These are phyloP conservation scores for Hydropsyche tenuis DNA, from an alignment of 1,140 invertebrate species.

Conservation along the genomic window DNA sequence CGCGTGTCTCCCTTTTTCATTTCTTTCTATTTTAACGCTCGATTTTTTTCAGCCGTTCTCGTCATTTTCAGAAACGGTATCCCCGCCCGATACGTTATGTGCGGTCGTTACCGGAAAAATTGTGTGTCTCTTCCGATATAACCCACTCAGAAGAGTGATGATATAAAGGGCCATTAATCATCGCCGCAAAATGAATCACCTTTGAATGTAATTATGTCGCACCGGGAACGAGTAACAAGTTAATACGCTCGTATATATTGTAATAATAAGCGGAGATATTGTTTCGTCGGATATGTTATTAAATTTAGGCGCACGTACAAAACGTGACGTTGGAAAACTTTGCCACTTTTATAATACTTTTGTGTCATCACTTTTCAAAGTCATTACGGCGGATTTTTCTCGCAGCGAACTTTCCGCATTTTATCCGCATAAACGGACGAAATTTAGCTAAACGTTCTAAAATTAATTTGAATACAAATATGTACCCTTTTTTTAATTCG, in stretches of 20 bases:
- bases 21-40: background rate
- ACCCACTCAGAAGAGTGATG: constrained; percentile 4
- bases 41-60: background rate
- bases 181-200: constrained; percentile 8
- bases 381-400: too few relatives aligned
- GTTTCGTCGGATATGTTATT: too few relatives aligned
- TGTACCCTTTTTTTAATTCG: too few relatives aligned
- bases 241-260: background rate
- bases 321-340: background rate
- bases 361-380: too few relatives aligned
- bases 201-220: constrained; percentile 10
- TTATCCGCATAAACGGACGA: too few relatives aligned
- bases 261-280: too few relatives aligned
- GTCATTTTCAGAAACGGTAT: background rate
- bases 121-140: constrained; percentile 2
- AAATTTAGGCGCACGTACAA: background rate
- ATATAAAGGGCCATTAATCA: constrained; percentile 11
- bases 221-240: background rate
- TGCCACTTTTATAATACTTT: background rate
- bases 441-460: too few relatives aligned
- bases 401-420: too few relatives aligned
- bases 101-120: constrained; percentile 16
- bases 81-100: constrained; percentile 7
- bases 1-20: background rate
- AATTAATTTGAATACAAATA: too few relatives aligned